phyloP scores from a whole-genome alignment of 2,888 invertebrate species.

The Agrochola macilenta region DNA sequence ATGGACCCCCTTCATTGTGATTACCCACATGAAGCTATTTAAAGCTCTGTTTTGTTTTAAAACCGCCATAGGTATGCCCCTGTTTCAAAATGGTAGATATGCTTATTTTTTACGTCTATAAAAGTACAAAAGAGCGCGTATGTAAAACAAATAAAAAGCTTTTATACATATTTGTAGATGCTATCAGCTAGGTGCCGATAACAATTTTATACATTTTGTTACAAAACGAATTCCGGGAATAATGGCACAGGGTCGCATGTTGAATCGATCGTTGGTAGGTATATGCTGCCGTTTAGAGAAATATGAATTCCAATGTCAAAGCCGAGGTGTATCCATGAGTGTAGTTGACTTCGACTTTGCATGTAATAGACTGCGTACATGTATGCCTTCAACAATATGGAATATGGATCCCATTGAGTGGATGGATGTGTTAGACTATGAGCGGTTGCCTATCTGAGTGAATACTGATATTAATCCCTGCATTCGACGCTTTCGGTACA shows the following conservation, averaged over 20 bases:
- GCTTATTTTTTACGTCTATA: conserved; percentile 12
- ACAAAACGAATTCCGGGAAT: conserved; percentile 52
- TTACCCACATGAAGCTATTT: conserved; percentile 61
- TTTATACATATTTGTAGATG: conserved; percentile 45
- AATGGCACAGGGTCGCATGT: conserved; percentile 42
- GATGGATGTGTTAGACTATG: conserved; percentile 63
- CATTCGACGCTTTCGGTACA: conserved; percentile 77
- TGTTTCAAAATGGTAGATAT: conserved; percentile 22
- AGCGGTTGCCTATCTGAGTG: conserved; percentile 72
- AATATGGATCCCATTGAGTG: conserved; percentile 66
- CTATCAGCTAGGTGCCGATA: conserved; percentile 39
- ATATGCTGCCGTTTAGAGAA: conserved; percentile 51
- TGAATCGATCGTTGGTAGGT: conserved; percentile 50
- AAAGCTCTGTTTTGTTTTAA: conserved; percentile 47
- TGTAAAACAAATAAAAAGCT: conserved; percentile 45
- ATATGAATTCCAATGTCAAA: conserved; percentile 69
- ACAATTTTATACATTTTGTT: conserved; percentile 54
- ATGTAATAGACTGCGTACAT: conserved; percentile 30
- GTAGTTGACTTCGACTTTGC: conserved; percentile 28
- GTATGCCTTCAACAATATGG: conserved; percentile 49
- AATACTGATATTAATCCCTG: conserved; percentile 78
- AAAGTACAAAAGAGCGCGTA: conserved; percentile 28
- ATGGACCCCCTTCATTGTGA: conserved; percentile 75
- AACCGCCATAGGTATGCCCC: neutral
- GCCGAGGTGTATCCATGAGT: conserved; percentile 34